A percentile compares a stretch with the other conserved stretches of the same genome.
These are phyloP conservation scores for Solea senegalensis DNA, from an alignment of 2,113 vertebrate genomes.

Conservation along the genomic window DNA sequence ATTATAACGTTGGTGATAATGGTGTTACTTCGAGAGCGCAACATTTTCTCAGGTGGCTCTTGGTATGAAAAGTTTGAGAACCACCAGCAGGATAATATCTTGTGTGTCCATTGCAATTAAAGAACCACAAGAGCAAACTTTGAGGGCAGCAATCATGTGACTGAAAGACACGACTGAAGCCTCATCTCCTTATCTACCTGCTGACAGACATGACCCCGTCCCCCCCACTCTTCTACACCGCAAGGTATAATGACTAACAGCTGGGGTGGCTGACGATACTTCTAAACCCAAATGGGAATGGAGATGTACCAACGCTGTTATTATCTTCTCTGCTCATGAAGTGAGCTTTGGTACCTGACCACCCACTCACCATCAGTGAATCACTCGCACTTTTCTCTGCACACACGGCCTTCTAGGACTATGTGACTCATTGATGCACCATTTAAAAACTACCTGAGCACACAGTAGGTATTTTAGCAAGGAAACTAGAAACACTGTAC, in stretches of 20 bases:
- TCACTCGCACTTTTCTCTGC: slow-evolving; percentile 49
- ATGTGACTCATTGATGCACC: slow-evolving; percentile 50
- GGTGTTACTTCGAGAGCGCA: too few species aligned
- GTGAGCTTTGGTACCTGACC: slow-evolving; percentile 68
- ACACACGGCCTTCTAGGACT: slow-evolving; percentile 30
- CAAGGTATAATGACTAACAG: slow-evolving; percentile 72
- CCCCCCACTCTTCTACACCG: slow-evolving; percentile 46
- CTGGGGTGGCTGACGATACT: slow-evolving; percentile 67
- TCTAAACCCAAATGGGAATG: slow-evolving; percentile 65
- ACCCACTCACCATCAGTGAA: slow-evolving; percentile 72
- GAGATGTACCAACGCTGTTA: slow-evolving; percentile 68
- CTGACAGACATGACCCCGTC: slow-evolving; percentile 57
- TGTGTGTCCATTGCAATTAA: slow-evolving; percentile 37
- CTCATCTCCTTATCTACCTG: slow-evolving; percentile 62
- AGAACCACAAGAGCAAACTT: slow-evolving; percentile 26
- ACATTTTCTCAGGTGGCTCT: too few species aligned
- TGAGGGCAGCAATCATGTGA: background rate
- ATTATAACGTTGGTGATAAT: too few species aligned
- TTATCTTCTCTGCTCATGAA: slow-evolving; percentile 67
- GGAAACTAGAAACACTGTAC: too few species aligned
- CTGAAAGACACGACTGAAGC: slow-evolving; percentile 25
- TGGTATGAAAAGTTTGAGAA: too few species aligned
- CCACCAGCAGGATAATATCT: slow-evolving; percentile 6
- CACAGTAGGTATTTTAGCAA: slow-evolving; percentile 2
- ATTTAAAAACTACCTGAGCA: slow-evolving; percentile 37